Conservation (phyloP, 2,113 vertebrate genomes). For the Mormoops blainvillei region DNA sequence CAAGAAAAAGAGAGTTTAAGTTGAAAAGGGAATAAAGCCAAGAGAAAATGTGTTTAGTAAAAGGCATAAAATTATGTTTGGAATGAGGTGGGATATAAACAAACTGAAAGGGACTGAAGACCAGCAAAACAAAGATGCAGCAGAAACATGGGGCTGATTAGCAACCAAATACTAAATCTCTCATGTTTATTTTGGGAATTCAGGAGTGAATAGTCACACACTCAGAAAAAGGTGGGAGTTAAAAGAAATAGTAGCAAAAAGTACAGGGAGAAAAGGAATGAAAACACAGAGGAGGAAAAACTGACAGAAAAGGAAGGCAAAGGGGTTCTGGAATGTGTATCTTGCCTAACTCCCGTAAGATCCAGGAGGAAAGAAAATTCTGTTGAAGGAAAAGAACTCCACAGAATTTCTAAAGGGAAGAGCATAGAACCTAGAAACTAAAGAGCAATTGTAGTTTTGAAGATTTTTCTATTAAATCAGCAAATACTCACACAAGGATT, state of each 20-base stretch:
- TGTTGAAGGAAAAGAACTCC: neutral
- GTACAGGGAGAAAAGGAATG: neutral
- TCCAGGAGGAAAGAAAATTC: neutral
- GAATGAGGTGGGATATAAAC: neutral
- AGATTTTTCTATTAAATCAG: slow-evolving; percentile 37
- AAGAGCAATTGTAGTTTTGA: neutral
- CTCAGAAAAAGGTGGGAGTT: neutral
- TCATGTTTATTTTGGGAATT: neutral
- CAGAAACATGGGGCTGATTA: neutral
- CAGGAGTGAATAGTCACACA: neutral
- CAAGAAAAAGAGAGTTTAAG: neutral
- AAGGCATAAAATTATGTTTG: neutral
- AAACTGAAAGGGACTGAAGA: neutral
- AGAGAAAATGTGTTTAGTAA: neutral
- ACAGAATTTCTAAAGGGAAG: neutral
- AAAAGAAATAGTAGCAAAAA: neutral
- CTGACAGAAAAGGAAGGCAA: neutral
- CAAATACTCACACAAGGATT: slow-evolving; percentile 20
- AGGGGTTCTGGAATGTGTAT: neutral
- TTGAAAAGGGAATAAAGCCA: neutral
- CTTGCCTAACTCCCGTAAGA: slow-evolving; percentile 23
- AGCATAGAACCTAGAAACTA: slow-evolving; percentile 1
- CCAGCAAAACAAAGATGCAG: neutral
- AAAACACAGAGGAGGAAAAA: neutral
- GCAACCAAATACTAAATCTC: neutral